Conservation (phyloP, 2,113 vertebrate species). For the Thalassoma bifasciatum region DNA sequence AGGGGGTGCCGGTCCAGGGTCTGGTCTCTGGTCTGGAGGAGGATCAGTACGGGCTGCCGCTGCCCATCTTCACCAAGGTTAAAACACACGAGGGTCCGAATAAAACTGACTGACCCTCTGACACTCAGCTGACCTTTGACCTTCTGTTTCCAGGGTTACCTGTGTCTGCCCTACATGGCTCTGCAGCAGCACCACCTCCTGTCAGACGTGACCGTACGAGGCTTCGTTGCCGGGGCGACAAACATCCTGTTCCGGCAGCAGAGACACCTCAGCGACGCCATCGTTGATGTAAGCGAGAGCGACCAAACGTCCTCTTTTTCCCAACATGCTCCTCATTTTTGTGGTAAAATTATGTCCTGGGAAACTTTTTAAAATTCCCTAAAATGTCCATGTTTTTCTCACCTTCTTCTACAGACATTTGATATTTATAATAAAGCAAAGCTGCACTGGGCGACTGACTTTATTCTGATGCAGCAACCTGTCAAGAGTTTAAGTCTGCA, state of each 20-base stretch:
- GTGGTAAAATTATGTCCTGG: too few relatives aligned
- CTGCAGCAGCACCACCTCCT: conserved; percentile 98
- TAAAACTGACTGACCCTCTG: neutral
- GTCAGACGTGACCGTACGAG: conserved; percentile 91
- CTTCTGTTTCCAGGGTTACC: conserved; percentile 87
- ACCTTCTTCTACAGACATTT: too few relatives aligned
- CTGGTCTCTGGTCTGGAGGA: conserved; percentile 94
- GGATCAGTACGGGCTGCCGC: conserved; percentile 92
- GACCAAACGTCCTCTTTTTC: too few relatives aligned
- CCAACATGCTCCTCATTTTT: too few relatives aligned
- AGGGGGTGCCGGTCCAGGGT: conserved; percentile 84
- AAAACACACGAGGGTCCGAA: neutral
- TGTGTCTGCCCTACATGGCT: conserved; percentile 98
- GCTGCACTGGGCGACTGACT: too few relatives aligned
- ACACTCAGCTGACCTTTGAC: conserved; percentile 18
- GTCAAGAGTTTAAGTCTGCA: too few relatives aligned
- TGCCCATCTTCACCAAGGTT: conserved; percentile 98
- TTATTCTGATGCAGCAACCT: too few relatives aligned
- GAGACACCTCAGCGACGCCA: conserved; percentile 93
- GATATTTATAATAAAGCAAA: too few relatives aligned
- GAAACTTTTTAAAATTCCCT: too few relatives aligned
- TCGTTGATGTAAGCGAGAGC: conserved; percentile 90
- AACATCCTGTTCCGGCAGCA: conserved; percentile 98
- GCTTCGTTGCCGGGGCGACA: conserved; percentile 96
- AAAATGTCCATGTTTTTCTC: too few relatives aligned